These are phyloP conservation scores for Dissostichus mawsoni DNA, from an alignment of 2,113 vertebrate genomes.

Conservation along the genomic window DNA sequence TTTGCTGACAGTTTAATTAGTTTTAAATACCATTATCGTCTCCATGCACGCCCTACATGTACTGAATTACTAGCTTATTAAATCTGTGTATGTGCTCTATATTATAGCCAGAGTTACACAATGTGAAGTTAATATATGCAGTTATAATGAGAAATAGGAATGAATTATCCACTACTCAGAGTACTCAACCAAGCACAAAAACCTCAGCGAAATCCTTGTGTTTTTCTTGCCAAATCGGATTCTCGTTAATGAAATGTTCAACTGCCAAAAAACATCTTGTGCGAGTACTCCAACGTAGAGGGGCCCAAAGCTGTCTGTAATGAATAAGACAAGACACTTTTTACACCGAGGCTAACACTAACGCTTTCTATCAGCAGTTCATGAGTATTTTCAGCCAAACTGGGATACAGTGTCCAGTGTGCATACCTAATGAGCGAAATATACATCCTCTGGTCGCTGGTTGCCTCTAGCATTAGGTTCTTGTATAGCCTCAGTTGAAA, in stretches of 20 bases:
- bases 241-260: constrained; percentile 63
- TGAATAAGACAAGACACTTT: constrained; percentile 27
- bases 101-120: constrained; percentile 3
- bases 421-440: constrained; percentile 48
- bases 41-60: constrained; percentile 3
- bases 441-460: constrained; percentile 23
- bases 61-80: constrained; percentile 17
- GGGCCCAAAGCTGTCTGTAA: constrained; percentile 10
- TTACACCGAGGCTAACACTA: constrained; percentile 35
- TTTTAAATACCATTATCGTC: constrained; percentile 32
- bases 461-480: not conserved
- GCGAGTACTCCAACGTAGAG: constrained; percentile 27
- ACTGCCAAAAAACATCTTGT: constrained; percentile 49
- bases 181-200: constrained; percentile 18
- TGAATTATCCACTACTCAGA: constrained; percentile 38
- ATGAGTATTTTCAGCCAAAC: constrained; percentile 18
- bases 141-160: constrained; percentile 50
- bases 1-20: constrained; percentile 43
- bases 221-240: constrained; percentile 50
- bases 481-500: constrained; percentile 41
- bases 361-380: constrained; percentile 12
- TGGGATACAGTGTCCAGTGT: constrained; percentile 41
- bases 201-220: constrained; percentile 18
- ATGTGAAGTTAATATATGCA: constrained; percentile 45
- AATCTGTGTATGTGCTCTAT: constrained; percentile 17